These are phyloP conservation scores for Felis chaus DNA, from an alignment of 2,113 vertebrate species.

Conservation along the genomic window DNA sequence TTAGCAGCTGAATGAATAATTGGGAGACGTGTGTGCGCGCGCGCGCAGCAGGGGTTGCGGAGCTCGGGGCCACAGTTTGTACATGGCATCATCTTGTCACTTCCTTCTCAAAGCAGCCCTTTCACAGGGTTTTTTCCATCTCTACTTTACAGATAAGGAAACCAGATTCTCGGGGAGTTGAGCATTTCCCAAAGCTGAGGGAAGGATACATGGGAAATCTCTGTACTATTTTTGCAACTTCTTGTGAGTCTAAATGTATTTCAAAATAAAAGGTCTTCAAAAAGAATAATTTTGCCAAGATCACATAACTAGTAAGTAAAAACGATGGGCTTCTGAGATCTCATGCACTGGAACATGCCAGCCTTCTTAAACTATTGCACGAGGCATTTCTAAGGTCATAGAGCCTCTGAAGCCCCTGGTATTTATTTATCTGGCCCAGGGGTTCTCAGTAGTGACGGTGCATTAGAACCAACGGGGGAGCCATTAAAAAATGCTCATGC, in stretches of 20 bases:
- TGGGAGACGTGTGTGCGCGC: neutral
- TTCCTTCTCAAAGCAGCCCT: neutral
- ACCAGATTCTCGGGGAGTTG: neutral
- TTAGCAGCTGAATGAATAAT: neutral
- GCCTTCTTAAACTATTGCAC: no score
- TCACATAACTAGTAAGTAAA: neutral
- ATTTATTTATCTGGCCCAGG: neutral
- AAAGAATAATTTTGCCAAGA: neutral
- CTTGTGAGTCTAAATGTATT: neutral
- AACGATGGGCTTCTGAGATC: neutral
- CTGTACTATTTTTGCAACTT: neutral
- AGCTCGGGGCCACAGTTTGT: neutral
- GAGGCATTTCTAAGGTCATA: neutral
- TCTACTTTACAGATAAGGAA: neutral
- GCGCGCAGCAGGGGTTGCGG: neutral
- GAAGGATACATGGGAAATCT: neutral
- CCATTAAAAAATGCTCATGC: neutral
- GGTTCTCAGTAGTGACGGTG: neutral
- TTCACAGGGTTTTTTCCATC: neutral
- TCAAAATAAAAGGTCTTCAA: neutral
- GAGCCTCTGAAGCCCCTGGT: neutral
- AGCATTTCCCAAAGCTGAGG: neutral
- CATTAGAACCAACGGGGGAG: neutral
- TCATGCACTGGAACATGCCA: neutral
- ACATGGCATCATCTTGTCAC: neutral